Evolutionary conservation across 2,888 invertebrate genomes (phyloP).

Genomic region (Heliconius ismenius): DNA sequence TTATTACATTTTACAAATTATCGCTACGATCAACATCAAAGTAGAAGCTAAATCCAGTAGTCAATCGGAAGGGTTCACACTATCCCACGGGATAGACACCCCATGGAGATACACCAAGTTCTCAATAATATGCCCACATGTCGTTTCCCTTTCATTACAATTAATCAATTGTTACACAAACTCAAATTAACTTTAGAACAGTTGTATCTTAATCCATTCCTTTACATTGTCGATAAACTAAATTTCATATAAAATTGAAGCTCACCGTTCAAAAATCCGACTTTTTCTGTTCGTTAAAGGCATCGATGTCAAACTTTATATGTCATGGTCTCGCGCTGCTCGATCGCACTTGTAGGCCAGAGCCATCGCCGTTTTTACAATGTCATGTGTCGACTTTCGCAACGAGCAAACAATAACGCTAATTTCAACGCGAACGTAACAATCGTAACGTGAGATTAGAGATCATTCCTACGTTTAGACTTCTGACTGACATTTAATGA

Average conservation of each 20-base stretch:
- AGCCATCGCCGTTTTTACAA: conserved; percentile 75
- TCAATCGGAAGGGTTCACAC: conserved; percentile 63
- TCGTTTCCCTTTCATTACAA: conserved; percentile 64
- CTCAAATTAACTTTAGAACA: conserved; percentile 34
- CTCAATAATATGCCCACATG: conserved; percentile 76
- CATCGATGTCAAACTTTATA: conserved; percentile 73
- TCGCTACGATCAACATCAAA: conserved; percentile 31
- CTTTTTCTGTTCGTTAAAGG: conserved; percentile 41
- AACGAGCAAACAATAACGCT: conserved; percentile 67
- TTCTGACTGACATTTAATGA: conserved; percentile 11
- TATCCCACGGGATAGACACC: conserved; percentile 77
- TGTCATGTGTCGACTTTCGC: conserved; percentile 78
- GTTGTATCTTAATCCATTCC: conserved; percentile 20
- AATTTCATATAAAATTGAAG: conserved; percentile 27
- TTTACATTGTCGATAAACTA: conserved; percentile 4
- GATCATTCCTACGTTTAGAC: conserved; percentile 22
- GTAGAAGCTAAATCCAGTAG: conserved; percentile 45
- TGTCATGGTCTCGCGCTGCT: conserved; percentile 76
- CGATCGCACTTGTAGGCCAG: conserved; percentile 80
- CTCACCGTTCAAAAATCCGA: conserved; percentile 41
- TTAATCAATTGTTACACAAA: conserved; percentile 51
- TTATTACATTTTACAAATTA: conserved; percentile 22
- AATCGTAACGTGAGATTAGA: conserved; percentile 35
- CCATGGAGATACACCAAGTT: conserved; percentile 71
- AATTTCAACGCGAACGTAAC: conserved; percentile 40